phyloP scores from a whole-genome alignment of 2,888 invertebrate genomes.

The Lapara coniferarum region DNA sequence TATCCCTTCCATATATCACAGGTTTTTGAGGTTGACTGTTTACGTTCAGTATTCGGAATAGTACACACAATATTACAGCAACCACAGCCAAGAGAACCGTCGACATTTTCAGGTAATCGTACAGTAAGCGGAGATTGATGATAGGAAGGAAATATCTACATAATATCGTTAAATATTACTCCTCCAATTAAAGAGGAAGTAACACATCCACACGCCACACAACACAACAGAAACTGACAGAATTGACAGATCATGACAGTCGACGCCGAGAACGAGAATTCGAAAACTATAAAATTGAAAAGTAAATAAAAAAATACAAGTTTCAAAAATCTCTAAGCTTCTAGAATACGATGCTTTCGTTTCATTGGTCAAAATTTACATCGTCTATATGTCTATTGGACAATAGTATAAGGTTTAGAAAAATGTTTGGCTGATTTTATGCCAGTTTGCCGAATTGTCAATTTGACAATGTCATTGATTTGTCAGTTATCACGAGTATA shows the following conservation, averaged over 20 bases:
- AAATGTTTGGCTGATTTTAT: neutral
- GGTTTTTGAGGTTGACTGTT: slow-evolving; percentile 92
- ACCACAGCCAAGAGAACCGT: slow-evolving; percentile 91
- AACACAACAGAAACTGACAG: slow-evolving; percentile 36
- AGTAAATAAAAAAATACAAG: slow-evolving; percentile 28
- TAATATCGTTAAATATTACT: slow-evolving; percentile 60
- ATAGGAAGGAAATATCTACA: slow-evolving; percentile 56
- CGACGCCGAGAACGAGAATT: too few relatives aligned
- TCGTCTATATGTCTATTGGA: neutral
- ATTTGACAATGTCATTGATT: neutral
- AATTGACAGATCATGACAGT: too few relatives aligned
- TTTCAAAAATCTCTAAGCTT: neutral
- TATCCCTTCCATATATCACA: slow-evolving; percentile 89
- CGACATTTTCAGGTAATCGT: slow-evolving; percentile 84
- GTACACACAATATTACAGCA: slow-evolving; percentile 91
- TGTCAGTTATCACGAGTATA: neutral
- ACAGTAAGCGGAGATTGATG: slow-evolving; percentile 37
- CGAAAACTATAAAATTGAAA: slow-evolving; percentile 41
- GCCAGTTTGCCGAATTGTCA: neutral
- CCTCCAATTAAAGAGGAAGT: slow-evolving; percentile 42
- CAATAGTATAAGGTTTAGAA: neutral
- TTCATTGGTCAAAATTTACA: neutral
- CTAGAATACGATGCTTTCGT: slow-evolving; percentile 17
- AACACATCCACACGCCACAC: slow-evolving; percentile 46
- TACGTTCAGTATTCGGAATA: slow-evolving; percentile 93